Conservation (phyloP, 2,888 invertebrate genomes). For the Melipona beecheii region DNA sequence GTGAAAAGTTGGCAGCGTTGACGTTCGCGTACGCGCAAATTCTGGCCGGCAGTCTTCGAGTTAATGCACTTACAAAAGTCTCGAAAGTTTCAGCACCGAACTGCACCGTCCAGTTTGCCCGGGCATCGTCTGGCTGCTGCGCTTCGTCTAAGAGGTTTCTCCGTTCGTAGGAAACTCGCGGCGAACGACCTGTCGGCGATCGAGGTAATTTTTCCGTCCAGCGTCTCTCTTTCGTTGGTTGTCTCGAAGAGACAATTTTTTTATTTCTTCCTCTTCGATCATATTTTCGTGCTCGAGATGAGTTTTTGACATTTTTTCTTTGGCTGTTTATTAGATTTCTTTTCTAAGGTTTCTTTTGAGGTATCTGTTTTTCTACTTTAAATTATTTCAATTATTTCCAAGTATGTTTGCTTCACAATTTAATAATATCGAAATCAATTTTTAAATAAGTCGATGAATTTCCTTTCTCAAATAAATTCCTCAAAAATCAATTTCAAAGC, state of each 20-base stretch:
- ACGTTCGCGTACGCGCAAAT: slow-evolving; percentile 12
- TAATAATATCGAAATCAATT: too few relatives aligned
- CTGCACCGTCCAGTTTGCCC: slow-evolving; percentile 12
- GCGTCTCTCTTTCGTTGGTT: too few relatives aligned
- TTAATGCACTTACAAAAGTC: slow-evolving; percentile 68
- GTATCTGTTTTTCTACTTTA: too few relatives aligned
- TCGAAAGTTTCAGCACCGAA: slow-evolving; percentile 48
- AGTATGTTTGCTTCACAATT: too few relatives aligned
- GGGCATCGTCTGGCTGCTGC: slow-evolving; percentile 20
- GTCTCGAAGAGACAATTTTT: too few relatives aligned
- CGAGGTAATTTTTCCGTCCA: slow-evolving; percentile 31
- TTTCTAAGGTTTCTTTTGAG: background rate
- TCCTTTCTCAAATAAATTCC: too few relatives aligned
- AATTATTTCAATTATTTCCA: too few relatives aligned
- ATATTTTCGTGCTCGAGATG: too few relatives aligned
- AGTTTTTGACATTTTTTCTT: background rate
- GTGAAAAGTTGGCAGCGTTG: background rate
- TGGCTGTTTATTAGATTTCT: background rate
- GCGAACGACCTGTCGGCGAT: slow-evolving; percentile 19
- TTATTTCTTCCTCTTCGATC: too few relatives aligned
- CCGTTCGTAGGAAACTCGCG: slow-evolving; percentile 28
- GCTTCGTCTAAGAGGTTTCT: slow-evolving; percentile 30
- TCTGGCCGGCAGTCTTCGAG: slow-evolving; percentile 40
- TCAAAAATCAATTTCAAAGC: too few relatives aligned
- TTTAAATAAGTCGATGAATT: too few relatives aligned